Conservation (phyloP, 2,113 vertebrate genomes). For the Brachirus orientalis region DNA sequence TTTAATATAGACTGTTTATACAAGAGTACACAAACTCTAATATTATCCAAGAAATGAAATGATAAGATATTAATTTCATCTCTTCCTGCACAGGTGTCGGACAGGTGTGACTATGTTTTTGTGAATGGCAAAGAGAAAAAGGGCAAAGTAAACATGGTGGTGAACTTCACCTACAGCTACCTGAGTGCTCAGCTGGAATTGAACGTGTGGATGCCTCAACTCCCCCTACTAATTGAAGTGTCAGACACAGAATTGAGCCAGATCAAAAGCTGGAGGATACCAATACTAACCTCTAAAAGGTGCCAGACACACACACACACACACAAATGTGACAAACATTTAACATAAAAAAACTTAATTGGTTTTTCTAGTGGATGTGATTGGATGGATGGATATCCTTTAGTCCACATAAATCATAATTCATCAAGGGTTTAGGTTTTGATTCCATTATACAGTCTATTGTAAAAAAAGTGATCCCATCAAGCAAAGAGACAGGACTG, state of each 20-base stretch:
- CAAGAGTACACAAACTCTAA: constrained; percentile 16
- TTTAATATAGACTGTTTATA: constrained; percentile 49
- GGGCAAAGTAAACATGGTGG: constrained; percentile 86
- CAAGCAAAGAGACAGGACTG: constrained; percentile 52
- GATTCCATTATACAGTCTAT: constrained; percentile 57
- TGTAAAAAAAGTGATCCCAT: constrained; percentile 63
- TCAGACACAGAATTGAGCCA: constrained; percentile 93
- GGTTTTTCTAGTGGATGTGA: constrained; percentile 4
- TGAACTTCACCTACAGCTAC: constrained; percentile 95
- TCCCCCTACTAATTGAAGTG: constrained; percentile 92
- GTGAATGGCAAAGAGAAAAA: constrained; percentile 94
- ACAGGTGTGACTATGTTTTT: constrained; percentile 93
- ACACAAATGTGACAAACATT: constrained; percentile 14
- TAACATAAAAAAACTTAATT: not conserved
- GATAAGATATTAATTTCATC: not conserved
- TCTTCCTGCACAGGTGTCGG: constrained; percentile 87
- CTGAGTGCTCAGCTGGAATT: constrained; percentile 88
- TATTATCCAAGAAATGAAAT: too few relatives aligned
- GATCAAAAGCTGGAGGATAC: constrained; percentile 95
- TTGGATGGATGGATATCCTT: constrained; percentile 11
- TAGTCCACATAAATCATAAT: constrained; percentile 25
- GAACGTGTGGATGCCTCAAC: constrained; percentile 91
- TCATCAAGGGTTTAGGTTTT: constrained; percentile 46
- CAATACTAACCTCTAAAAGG: constrained; percentile 89
- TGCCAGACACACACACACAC: constrained; percentile 59